Conservation (phyloP, 2,797 vertebrate species). For the Hylomyscus alleni region DNA sequence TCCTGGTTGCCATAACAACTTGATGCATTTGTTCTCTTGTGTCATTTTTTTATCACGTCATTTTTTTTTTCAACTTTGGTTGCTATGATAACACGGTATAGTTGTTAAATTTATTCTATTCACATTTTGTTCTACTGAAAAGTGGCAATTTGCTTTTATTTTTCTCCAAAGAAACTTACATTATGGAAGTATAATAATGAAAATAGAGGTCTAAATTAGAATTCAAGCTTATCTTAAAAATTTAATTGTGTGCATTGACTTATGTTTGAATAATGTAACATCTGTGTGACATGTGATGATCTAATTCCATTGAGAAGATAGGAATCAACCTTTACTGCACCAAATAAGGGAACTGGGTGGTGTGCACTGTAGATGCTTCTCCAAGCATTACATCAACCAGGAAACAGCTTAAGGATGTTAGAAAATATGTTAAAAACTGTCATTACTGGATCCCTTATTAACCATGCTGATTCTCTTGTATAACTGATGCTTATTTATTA, state of each 20-base stretch:
- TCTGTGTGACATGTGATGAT: constrained; percentile 51
- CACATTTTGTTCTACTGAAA: constrained; percentile 82
- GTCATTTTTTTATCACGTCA: constrained; percentile 88
- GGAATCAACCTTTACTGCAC: neutral
- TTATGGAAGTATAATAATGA: constrained; percentile 74
- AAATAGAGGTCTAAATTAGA: constrained; percentile 68
- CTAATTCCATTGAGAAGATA: constrained; percentile 53
- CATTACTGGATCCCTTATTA: neutral
- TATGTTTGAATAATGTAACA: constrained; percentile 57
- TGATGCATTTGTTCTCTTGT: constrained; percentile 86
- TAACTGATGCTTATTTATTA: constrained; percentile 36
- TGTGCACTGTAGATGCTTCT: neutral
- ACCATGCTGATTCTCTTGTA: constrained; percentile 8
- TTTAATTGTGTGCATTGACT: constrained; percentile 73
- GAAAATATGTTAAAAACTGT: neutral
- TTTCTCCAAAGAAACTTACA: constrained; percentile 75
- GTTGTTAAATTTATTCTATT: constrained; percentile 87
- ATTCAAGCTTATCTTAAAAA: constrained; percentile 72
- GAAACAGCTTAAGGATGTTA: neutral
- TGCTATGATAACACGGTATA: constrained; percentile 84
- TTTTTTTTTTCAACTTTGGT: constrained; percentile 74
- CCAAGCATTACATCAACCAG: neutral
- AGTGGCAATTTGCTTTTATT: constrained; percentile 82
- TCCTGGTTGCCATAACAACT: constrained; percentile 90
- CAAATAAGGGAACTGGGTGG: neutral